Conservation (phyloP, 2,888 invertebrate species). For the Herminia tarsipennalis region DNA sequence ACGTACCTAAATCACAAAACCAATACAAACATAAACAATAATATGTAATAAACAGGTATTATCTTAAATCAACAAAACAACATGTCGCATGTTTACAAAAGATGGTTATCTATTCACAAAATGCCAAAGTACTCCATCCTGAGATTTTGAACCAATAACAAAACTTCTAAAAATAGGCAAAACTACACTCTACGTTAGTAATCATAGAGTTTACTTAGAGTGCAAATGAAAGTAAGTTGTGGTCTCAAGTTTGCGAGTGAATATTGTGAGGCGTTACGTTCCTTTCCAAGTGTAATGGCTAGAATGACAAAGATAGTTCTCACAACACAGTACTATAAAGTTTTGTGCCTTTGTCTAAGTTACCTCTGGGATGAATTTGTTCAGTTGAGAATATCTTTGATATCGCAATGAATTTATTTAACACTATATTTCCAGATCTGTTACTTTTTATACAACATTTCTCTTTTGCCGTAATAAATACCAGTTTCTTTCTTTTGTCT, state of each 20-base stretch:
- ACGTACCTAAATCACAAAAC: not conserved
- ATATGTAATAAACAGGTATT: slow-evolving; percentile 12
- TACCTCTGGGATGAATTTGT: not conserved
- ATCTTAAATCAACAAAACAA: slow-evolving; percentile 16
- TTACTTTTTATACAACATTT: no score
- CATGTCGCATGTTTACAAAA: slow-evolving; percentile 37
- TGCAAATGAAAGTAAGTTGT: slow-evolving; percentile 36
- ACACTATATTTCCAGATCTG: no score
- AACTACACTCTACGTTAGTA: slow-evolving; percentile 19
- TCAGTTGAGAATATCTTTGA: not conserved
- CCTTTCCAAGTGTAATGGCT: slow-evolving; percentile 48
- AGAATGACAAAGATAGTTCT: slow-evolving; percentile 28
- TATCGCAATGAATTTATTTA: no score
- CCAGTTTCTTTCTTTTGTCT: no score
- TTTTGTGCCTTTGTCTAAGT: slow-evolving; percentile 2
- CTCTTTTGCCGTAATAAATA: no score
- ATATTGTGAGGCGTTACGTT: slow-evolving; percentile 49
- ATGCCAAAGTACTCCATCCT: slow-evolving; percentile 49
- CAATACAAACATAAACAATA: not conserved
- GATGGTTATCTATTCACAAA: slow-evolving; percentile 45
- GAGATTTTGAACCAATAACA: slow-evolving; percentile 16
- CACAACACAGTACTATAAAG: not conserved
- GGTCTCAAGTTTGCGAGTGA: slow-evolving; percentile 48
- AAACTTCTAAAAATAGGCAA: slow-evolving; percentile 8
- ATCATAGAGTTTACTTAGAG: slow-evolving; percentile 20